Base-by-base conservation (phyloP, 1,140 invertebrate genomes). In the Cardiocondyla obscurior region DNA sequence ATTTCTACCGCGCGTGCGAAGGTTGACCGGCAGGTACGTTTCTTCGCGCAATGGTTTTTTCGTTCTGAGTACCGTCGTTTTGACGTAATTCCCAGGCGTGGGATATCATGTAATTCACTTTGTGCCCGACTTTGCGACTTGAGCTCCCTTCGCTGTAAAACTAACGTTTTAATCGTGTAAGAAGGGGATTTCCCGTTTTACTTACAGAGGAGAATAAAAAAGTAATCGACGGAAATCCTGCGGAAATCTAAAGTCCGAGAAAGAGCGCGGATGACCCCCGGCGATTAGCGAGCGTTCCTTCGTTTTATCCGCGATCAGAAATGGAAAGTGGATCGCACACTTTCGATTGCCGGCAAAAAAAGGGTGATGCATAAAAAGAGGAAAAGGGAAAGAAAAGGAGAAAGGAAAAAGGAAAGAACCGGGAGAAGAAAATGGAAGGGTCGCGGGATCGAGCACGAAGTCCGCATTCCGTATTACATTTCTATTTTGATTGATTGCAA, bases 301-400 rank as follows among this genome's bases (percentile, higher is more conserved):
- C 72, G 58, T 73, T 82, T 82, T 82, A 82, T 82, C 19, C 44
- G 49, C 46, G 57, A 90, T 87, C 85, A 81, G 90, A 91, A 86
- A 92, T 87, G 83, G 91, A 92, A 87, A 92, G 91, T 91, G 91
- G 88, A 91, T 90, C 57, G 82, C 77, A 88, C 85, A 88, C 85
- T 91, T 90, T 91, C 90, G 84, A 81, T 91, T 89, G 55, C 69
- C 85, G 83, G 30, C 73, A 82, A 82, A 74, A 70, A 87, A 88
- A 65, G 79, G 51, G n/a, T 36, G 30, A 28, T 33, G 16, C 28
- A 67, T 16, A 57, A 25, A 22, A 42, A 51, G 22, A 57, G 22
- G 1, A 22, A 73, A 22, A 55, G 33, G 55, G 19, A 53, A 19
- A 36, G 19, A n/a, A 3, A 8, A 6, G 12, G 46, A 12, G 53